Evolutionary conservation across 2,888 invertebrate species (phyloP).

Genomic region (Resseliella maxima): DNA sequence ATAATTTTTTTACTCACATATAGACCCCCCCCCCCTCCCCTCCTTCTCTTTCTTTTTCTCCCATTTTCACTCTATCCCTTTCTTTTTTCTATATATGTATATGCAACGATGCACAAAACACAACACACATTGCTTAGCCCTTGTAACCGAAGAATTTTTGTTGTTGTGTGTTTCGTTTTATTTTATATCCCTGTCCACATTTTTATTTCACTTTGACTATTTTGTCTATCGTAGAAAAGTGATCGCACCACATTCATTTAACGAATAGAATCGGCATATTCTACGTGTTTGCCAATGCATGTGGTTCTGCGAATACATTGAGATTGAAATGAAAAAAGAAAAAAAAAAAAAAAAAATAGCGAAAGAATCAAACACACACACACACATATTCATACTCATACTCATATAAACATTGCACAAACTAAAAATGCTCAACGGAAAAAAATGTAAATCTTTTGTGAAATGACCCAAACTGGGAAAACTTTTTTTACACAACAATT

Average conservation of each 20-base stretch:
- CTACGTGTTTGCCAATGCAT: neutral
- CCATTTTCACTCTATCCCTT: no score
- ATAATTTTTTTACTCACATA: no score
- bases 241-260: slow-evolving; percentile 51
- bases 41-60: no score
- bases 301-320: neutral
- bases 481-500: slow-evolving; percentile 2
- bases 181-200: slow-evolving; percentile 26
- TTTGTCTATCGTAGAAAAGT: slow-evolving; percentile 45
- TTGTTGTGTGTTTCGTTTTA: neutral
- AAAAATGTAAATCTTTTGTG: slow-evolving; percentile 51
- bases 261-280: slow-evolving; percentile 26
- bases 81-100: neutral
- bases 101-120: slow-evolving; percentile 37
- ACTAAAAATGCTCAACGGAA: slow-evolving; percentile 11
- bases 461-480: slow-evolving; percentile 45
- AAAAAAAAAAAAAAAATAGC: neutral
- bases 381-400: neutral
- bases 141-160: neutral
- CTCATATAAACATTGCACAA: neutral
- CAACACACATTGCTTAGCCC: slow-evolving; percentile 29
- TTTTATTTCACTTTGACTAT: slow-evolving; percentile 44
- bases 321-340: neutral
- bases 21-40: no score
- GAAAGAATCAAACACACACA: neutral